Conservation (phyloP, 2,113 vertebrate genomes). For the Malurus melanocephalus region DNA sequence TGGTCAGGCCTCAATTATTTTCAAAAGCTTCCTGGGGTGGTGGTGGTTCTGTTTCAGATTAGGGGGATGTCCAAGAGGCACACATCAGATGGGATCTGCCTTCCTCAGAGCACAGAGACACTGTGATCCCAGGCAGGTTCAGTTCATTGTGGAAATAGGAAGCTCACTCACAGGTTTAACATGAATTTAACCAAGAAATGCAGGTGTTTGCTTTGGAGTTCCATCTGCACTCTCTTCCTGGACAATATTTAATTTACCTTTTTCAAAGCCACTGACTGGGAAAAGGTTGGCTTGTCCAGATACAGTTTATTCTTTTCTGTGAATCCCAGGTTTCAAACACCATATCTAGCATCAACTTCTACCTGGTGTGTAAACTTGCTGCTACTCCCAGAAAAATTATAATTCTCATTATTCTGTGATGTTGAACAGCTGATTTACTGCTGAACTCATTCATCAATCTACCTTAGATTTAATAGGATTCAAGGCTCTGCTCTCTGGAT, state of each 20-base stretch:
- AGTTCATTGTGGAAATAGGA: not conserved
- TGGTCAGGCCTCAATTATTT: constrained; percentile 45
- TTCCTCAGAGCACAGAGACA: not conserved
- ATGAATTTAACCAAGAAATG: not conserved
- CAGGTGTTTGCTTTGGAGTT: not conserved
- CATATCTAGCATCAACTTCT: not conserved
- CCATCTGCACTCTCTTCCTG: not conserved
- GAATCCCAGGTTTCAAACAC: not conserved
- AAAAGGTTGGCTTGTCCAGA: not conserved
- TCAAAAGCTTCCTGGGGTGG: not conserved
- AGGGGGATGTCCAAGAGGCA: not conserved
- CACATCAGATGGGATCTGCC: not conserved
- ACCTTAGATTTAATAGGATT: not conserved
- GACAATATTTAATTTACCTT: not conserved
- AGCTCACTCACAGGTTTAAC: not conserved
- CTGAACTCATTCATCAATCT: not conserved
- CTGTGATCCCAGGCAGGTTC: not conserved
- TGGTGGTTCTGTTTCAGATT: constrained; percentile 32
- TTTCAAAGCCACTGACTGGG: not conserved
- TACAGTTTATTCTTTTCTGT: not conserved
- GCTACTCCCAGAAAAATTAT: not conserved
- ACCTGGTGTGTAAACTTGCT: not conserved
- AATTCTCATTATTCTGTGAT: not conserved
- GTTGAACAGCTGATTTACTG: not conserved
- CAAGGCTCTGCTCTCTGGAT: not conserved